Conservation (phyloP, 2,113 vertebrate genomes). For the Grallaria varia region DNA sequence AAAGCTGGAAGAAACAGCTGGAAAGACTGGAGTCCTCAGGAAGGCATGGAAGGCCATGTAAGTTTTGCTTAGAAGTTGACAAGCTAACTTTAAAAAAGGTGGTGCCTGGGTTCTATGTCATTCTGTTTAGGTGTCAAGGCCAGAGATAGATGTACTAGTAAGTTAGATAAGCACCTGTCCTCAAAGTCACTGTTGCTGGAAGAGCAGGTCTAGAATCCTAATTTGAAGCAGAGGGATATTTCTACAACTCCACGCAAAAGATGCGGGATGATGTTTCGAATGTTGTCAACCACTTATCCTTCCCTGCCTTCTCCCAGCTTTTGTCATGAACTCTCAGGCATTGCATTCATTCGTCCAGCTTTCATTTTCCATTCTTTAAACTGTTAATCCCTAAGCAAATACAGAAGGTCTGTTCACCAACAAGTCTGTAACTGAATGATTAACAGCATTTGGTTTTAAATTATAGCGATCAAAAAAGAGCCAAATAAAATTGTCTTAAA, state of each 20-base stretch:
- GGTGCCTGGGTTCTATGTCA: background rate
- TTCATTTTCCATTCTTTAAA: constrained; percentile 1
- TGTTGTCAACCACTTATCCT: background rate
- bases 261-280: background rate
- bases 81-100: background rate
- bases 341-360: background rate
- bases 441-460: background rate
- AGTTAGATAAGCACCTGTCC: background rate
- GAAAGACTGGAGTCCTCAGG: constrained; percentile 97
- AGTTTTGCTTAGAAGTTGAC: constrained; percentile 65
- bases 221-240: background rate
- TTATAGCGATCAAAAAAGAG: background rate
- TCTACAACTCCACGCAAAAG: background rate
- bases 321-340: background rate
- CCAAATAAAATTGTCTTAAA: background rate
- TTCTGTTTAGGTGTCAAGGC: background rate
- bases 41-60: constrained; percentile 99
- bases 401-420: background rate
- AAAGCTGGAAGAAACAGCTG: constrained; percentile 95
- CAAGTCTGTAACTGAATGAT: background rate
- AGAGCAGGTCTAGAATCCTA: background rate
- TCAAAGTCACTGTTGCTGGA: background rate
- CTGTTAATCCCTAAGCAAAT: background rate
- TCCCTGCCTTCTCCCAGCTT: background rate
- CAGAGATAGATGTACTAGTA: background rate